Base-by-base conservation (phyloP, 2,113 vertebrate genomes). In the Cettia cetti region DNA sequence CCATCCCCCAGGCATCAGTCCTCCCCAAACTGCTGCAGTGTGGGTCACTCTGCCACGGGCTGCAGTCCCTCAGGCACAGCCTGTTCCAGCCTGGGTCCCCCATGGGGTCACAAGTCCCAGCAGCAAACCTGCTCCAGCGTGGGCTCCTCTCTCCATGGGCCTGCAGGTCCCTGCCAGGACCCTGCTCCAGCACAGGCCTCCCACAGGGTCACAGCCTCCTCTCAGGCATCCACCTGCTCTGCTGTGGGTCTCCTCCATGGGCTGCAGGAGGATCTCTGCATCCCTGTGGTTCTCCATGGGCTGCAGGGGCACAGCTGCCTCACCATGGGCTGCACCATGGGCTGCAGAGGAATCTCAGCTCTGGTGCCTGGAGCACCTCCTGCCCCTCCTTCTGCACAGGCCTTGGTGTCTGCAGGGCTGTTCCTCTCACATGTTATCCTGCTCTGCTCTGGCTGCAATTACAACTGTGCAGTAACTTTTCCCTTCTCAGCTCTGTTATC, bases 1-100 rank as follows among this genome's bases (percentile, higher is more conserved):
- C 40, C n/a, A 47, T 84, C 40, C 28, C 18, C 33, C 21, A 17
- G 42, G 21, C 14, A 21, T 1, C 52, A 59, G 37, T 22, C 7
- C 16, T 30, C 16, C 20, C 13, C 26, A 49, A 0, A 7, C 11
- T 59, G 53, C 83, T 76, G 53, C 83, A 44, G 7, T 0, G 2
- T 28, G 44, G 71, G 4, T 57, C 44, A 31, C 31, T 54, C 59
- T 30, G 4, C 11, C 10, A 26, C 2, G 1, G 71, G 4, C 4
- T 21, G 52, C 61, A 26, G 12, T 42, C 7, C 61, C 4, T 85
- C 16, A 57, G 42, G 71, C 1, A 35, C 30, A 57, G 60, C n/a
- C n/a, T n/a, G n/a, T n/a, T n/a, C n/a, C n/a, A n/a, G n/a, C 1
- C 5, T 31, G 42, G 30, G 10, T 31, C 10, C 20, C 45, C 19